Evolutionary conservation across 2,888 invertebrate genomes (phyloP).

Genomic region (Drosophila lacicola): DNA sequence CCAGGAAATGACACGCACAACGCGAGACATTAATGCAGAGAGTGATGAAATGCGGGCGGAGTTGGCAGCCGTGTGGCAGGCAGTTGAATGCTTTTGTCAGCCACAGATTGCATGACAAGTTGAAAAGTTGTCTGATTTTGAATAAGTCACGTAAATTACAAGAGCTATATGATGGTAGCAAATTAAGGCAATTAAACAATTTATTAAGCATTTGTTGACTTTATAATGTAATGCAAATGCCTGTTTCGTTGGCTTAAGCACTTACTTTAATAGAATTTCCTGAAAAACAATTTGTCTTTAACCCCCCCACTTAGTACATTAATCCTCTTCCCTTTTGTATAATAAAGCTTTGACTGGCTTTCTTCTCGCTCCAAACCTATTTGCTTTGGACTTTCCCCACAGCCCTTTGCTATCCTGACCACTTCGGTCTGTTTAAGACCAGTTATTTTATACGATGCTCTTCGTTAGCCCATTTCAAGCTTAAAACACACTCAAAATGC

Average conservation of each 20-base stretch:
- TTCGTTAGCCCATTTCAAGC: conserved; percentile 18
- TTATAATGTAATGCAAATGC: background rate
- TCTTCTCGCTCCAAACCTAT: background rate
- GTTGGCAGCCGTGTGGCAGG: conserved; percentile 8
- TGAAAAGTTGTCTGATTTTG: conserved; percentile 23
- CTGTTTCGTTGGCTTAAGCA: background rate
- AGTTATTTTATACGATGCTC: conserved; percentile 35
- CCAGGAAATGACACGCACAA: conserved; percentile 67
- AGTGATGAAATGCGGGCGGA: conserved; percentile 32
- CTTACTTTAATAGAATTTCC: background rate
- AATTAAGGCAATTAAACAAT: conserved; percentile 2
- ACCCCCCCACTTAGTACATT: background rate
- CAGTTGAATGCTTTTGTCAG: conserved; percentile 27
- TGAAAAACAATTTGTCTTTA: background rate
- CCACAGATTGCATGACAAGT: conserved; percentile 18
- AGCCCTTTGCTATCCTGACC: conserved; percentile 16
- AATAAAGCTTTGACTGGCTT: background rate
- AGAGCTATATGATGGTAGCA: conserved; percentile 11
- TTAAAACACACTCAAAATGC: conserved; percentile 34
- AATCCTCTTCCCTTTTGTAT: background rate
- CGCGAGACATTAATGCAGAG: conserved; percentile 29
- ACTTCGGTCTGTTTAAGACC: conserved; percentile 14
- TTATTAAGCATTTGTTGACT: conserved; percentile 6
- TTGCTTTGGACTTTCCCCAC: background rate
- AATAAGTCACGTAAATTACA: conserved; percentile 17